These are phyloP conservation scores for Tragulus kanchil DNA, from an alignment of 2,113 vertebrate species.

Conservation along the genomic window DNA sequence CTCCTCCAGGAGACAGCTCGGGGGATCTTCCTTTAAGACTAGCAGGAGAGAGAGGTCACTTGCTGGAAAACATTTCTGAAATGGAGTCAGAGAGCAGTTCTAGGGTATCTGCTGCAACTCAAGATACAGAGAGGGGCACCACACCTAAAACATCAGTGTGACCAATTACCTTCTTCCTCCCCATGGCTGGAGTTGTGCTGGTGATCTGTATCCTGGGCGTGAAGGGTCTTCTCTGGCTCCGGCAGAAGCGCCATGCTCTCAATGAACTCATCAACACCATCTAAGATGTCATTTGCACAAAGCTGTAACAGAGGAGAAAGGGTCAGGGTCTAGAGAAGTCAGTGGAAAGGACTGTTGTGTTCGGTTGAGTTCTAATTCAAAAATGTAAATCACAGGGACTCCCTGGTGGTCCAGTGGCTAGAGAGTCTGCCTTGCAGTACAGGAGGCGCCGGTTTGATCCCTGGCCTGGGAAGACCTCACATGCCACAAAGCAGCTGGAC, in stretches of 20 bases:
- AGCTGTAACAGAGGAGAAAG: conserved; percentile 88
- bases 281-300: conserved; percentile 94
- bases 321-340: background rate
- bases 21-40: conserved; percentile 91
- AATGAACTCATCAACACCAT: conserved; percentile 94
- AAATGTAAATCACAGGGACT: conserved; percentile 1
- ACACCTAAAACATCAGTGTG: background rate
- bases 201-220: conserved; percentile 90
- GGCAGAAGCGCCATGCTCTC: conserved; percentile 94
- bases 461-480: too few species aligned
- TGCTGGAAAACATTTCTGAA: conserved; percentile 50
- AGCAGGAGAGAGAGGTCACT: conserved; percentile 61
- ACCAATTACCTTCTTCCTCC: conserved; percentile 89
- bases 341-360: background rate
- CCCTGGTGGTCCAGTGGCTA: too few species aligned
- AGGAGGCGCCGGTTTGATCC: too few species aligned
- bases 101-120: background rate
- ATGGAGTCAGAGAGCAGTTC: background rate
- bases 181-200: conserved; percentile 87
- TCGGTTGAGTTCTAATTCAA: conserved; percentile 30
- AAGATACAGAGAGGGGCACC: background rate
- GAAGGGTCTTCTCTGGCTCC: conserved; percentile 93
- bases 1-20: conserved; percentile 83
- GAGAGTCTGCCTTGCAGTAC: too few species aligned
- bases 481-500: too few species aligned